phyloP scores from a whole-genome alignment of 2,113 vertebrate species.

The Galeopterus variegatus region DNA sequence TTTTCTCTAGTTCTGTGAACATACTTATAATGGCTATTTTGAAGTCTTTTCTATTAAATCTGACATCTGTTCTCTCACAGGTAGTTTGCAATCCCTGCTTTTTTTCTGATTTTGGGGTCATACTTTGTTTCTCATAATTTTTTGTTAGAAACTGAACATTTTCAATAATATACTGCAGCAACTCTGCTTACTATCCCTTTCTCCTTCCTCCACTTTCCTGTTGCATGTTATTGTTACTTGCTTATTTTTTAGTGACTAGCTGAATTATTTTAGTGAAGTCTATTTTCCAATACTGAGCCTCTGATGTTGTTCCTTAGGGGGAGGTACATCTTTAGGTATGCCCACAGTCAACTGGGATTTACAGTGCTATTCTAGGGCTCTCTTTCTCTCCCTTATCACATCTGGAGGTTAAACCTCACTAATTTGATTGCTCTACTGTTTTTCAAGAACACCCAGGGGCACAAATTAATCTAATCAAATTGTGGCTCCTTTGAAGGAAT shows the following conservation, averaged over 20 bases:
- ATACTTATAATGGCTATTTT: not conserved
- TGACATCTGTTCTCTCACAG: not conserved
- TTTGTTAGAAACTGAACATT: not conserved
- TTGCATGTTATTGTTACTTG: not conserved
- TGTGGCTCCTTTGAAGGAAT: not conserved
- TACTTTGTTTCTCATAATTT: not conserved
- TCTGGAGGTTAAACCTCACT: not conserved
- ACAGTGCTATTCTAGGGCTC: not conserved
- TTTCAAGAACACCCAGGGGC: not conserved
- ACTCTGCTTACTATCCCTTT: not conserved
- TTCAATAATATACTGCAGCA: not conserved
- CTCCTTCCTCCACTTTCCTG: not conserved
- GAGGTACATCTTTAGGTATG: not conserved
- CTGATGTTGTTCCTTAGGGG: no score
- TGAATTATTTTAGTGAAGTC: no score
- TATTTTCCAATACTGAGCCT: not conserved
- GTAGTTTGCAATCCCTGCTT: not conserved
- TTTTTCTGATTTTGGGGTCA: not conserved
- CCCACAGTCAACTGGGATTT: not conserved
- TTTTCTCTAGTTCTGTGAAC: not conserved
- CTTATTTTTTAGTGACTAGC: not conserved
- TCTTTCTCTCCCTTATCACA: not conserved
- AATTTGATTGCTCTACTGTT: not conserved
- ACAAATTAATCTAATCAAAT: not conserved
- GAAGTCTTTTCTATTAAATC: not conserved